These are phyloP conservation scores for Orthonyx spaldingii DNA, from an alignment of 2,113 vertebrate species.

Conservation along the genomic window DNA sequence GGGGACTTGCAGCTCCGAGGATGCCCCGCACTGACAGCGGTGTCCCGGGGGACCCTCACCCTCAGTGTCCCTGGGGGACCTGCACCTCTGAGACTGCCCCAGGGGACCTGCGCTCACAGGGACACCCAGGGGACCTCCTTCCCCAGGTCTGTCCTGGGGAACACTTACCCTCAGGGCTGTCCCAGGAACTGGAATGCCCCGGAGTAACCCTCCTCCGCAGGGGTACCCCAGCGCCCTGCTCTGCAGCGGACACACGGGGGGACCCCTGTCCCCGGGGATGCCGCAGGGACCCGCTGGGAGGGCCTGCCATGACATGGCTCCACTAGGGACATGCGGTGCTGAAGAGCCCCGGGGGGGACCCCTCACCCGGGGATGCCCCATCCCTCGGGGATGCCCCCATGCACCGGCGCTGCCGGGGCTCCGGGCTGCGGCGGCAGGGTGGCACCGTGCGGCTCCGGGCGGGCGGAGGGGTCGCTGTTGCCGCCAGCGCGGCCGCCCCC, in stretches of 20 bases:
- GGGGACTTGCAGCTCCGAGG: background rate
- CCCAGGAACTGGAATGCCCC: background rate
- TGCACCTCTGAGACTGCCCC: background rate
- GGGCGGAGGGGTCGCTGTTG: constrained; percentile 75
- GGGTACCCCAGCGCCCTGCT: background rate
- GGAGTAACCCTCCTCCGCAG: no score
- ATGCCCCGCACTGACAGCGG: background rate
- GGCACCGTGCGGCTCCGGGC: background rate
- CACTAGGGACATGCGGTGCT: background rate
- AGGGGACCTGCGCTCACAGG: background rate
- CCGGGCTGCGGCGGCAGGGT: background rate
- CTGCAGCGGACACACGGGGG: background rate
- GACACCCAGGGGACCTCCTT: background rate
- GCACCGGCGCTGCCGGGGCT: background rate
- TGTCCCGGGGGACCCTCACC: background rate
- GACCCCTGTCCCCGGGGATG: background rate
- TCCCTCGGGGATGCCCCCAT: background rate
- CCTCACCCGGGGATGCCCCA: no score
- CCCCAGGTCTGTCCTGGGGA: background rate
- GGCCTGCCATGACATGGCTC: background rate
- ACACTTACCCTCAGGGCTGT: background rate
- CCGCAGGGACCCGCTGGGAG: background rate
- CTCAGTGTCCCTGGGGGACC: background rate
- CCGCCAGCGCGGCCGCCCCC: constrained; percentile 38
- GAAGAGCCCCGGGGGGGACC: background rate